These are phyloP conservation scores for Nettapus auritus DNA, from an alignment of 2,113 vertebrate genomes.

Conservation along the genomic window DNA sequence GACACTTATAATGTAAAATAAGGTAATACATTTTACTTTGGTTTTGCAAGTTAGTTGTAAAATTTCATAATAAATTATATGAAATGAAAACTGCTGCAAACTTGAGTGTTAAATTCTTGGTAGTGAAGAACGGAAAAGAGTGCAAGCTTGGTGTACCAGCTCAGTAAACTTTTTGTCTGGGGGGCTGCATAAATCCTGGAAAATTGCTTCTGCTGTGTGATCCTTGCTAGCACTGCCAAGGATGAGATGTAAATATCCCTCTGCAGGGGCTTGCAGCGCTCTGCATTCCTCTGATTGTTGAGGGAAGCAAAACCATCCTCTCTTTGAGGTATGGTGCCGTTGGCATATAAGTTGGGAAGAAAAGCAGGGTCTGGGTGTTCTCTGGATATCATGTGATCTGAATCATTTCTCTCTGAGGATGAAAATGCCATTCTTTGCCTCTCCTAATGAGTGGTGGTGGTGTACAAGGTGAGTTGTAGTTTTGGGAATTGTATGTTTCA, in stretches of 20 bases:
- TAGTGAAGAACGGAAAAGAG: not conserved
- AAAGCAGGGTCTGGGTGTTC: not conserved
- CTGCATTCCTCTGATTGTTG: not conserved
- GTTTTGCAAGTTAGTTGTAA: not conserved
- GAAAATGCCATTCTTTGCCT: not conserved
- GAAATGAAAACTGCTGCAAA: not conserved
- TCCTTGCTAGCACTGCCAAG: not conserved
- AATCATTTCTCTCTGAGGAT: not conserved
- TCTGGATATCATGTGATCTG: not conserved
- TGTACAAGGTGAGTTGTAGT: not conserved
- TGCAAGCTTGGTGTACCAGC: not conserved
- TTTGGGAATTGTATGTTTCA: not conserved
- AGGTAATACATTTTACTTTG: not conserved
- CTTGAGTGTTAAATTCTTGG: not conserved
- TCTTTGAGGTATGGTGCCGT: not conserved
- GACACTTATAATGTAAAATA: not conserved
- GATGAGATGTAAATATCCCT: conserved; percentile 9
- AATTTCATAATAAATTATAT: not conserved
- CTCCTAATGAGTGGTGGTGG: not conserved
- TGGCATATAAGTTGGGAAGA: not conserved
- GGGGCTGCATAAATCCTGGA: conserved; percentile 27
- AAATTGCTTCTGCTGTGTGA: conserved; percentile 8
- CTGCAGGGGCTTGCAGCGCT: not conserved
- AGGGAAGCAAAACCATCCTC: not conserved
- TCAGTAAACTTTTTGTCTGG: not conserved